Evolutionary conservation across 2,797 vertebrate genomes (phyloP).

Genomic region (Etheostoma perlongum): DNA sequence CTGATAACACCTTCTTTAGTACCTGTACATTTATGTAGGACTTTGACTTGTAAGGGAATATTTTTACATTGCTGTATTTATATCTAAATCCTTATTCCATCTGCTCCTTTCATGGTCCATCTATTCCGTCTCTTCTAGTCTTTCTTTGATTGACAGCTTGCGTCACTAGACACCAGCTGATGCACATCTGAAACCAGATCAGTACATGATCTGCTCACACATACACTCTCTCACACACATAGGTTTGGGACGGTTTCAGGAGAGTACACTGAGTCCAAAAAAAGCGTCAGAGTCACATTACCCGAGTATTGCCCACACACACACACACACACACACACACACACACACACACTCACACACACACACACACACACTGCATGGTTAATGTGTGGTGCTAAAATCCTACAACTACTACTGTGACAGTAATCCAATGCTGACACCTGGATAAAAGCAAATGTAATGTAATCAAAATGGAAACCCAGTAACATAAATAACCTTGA

Average conservation of each 20-base stretch:
- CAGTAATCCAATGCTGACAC: slow-evolving; percentile 18
- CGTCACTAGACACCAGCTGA: slow-evolving; percentile 53
- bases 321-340: slow-evolving; percentile 4
- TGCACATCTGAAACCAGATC: slow-evolving; percentile 64
- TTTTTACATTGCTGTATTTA: background rate
- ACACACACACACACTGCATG: slow-evolving; percentile 12
- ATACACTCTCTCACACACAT: background rate
- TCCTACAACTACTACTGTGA: slow-evolving; percentile 8
- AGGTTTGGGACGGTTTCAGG: background rate
- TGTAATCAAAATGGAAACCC: slow-evolving; percentile 43
- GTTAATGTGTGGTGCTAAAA: slow-evolving; percentile 10
- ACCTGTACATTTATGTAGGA: background rate
- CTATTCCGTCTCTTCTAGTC: slow-evolving; percentile 27
- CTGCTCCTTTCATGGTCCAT: background rate
- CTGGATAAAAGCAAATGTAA: slow-evolving; percentile 22
- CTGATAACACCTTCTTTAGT: too few species aligned
- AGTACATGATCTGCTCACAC: slow-evolving; percentile 42
- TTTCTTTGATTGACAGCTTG: slow-evolving; percentile 41
- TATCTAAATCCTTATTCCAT: background rate
- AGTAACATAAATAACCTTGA: slow-evolving; percentile 14
- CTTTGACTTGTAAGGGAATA: background rate
- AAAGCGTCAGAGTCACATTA: slow-evolving; percentile 33
- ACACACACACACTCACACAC: slow-evolving; percentile 8
- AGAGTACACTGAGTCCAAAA: slow-evolving; percentile 11
- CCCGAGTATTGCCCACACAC: background rate